Conservation (phyloP, 2,113 vertebrate genomes). For the Dascyllus trimaculatus region DNA sequence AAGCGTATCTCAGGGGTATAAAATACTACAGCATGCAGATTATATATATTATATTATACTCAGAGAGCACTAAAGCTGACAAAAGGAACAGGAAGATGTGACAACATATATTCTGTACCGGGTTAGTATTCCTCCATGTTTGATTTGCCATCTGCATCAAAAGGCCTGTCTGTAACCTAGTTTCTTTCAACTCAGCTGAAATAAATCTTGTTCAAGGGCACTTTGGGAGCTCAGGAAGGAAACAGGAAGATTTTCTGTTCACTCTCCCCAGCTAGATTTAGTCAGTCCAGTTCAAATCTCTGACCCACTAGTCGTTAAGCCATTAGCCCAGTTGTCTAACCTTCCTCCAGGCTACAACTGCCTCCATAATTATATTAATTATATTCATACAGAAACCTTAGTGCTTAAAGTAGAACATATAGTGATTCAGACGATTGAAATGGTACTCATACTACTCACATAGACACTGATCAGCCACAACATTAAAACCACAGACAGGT, state of each 20-base stretch:
- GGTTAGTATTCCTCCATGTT: not conserved
- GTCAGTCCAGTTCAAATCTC: constrained; percentile 7
- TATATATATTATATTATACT: not conserved
- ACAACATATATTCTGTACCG: not conserved
- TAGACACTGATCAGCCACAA: too few relatives aligned
- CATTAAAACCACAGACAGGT: too few relatives aligned
- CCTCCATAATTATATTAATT: not conserved
- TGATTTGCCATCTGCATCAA: not conserved
- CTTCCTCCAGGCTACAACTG: constrained; percentile 20
- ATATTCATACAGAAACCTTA: not conserved
- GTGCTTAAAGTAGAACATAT: not conserved
- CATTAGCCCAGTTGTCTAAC: constrained; percentile 14
- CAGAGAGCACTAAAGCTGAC: not conserved
- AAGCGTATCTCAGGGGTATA: not conserved
- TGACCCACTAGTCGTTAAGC: not conserved
- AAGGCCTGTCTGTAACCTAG: not conserved
- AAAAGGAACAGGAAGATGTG: not conserved
- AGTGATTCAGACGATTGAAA: not conserved
- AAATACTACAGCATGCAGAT: not conserved
- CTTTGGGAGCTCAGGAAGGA: not conserved
- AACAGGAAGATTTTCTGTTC: not conserved
- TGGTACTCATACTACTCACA: not conserved
- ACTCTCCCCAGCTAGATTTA: not conserved
- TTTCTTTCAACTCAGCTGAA: not conserved
- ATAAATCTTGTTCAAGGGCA: not conserved